A percentile compares a stretch with the other conserved stretches of the same genome.
phyloP scores from a whole-genome alignment of 2,113 vertebrate species.

The rat (Rattus norvegicus) region GRCr8 NC_086039.1:84476501-84477000 shows the following conservation, averaged over 20 bases:
- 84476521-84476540: constrained; percentile 22
- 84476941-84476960: constrained; percentile 87
- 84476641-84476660: not conserved
- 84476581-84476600: constrained; percentile 29
- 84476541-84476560: not conserved
- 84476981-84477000: constrained; percentile 82
- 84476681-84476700: not conserved
- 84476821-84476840: constrained; percentile 20
- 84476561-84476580: not conserved
- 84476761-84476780: not conserved
- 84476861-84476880: not conserved
- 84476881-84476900: constrained; percentile 55
- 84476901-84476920: constrained; percentile 66
- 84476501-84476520: not conserved
- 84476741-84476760: not conserved
- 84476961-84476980: constrained; percentile 82
- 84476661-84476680: not conserved
- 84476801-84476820: not conserved
- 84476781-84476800: not conserved
- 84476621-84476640: not conserved
- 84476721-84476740: not conserved
- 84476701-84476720: not conserved
- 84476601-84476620: constrained; percentile 11
- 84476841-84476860: not conserved
- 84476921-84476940: constrained; percentile 77